Base-by-base conservation (phyloP, 2,113 vertebrate species). In the Rafetus swinhoei region DNA sequence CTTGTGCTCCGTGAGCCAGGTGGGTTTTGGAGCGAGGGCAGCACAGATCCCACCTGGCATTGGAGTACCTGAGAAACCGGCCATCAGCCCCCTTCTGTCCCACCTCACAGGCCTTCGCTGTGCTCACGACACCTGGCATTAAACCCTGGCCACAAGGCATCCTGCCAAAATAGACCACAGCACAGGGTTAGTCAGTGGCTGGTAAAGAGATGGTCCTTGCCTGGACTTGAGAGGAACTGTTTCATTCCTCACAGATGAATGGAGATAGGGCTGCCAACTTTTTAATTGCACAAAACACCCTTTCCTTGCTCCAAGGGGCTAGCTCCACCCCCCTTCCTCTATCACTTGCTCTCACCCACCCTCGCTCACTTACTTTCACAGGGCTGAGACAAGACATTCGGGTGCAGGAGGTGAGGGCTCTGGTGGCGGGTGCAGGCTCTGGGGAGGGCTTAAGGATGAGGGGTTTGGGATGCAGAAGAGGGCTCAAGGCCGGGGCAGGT, bases 101-200 rank as follows among this genome's bases (percentile, higher is more conserved):
- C 81, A 84, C 56, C 2, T 4, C 0, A 0, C 79, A 2, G 19
- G 4, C n/a, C 53, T 86, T 81, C 0, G 18, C 56, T 18, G 69
- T 0, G 2, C 85, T 54, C 62, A 72, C 62, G 56, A 81, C 81
- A 39, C 0, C 85, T 55, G 6, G 65, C 52, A 74, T 69, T 77
- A 88, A 90, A 14, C 90, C 95, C 60, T 88, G 96, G 21, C 95
- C 92, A 2, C 96, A 94, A 1, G 95, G 39, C 94, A 96, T 95
- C 57, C 93, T 97, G 83, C 50, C 9, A 54, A 81, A 83, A 7
- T 0, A 3, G 4, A 21, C 21, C 74, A 82, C 9, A 65, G 22
- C 9, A 4, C 50, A 6, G 10, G 22, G 1, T 15, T 39, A 1
- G 0, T 95, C 12, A 94, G 87, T 7, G 65, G 52, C 91, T 4